Percentiles rank a stretch among this genome's conserved stretches.
phyloP scores from a whole-genome alignment of 1,140 invertebrate species.

The Drosophila obscura region DNA sequence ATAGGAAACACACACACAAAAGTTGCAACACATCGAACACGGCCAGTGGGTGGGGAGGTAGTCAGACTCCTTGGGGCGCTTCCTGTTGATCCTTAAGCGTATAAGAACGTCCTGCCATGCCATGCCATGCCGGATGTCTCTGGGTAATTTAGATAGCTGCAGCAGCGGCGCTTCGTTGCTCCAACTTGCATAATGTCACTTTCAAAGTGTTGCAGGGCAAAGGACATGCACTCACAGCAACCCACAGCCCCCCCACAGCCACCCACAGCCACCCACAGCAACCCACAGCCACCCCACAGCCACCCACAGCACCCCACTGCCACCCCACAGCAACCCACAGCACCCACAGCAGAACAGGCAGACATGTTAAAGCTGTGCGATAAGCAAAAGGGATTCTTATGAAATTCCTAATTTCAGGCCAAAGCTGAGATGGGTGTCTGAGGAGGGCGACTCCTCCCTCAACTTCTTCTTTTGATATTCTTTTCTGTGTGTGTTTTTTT shows the following conservation, averaged over 20 bases:
- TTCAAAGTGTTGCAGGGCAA: slow-evolving; percentile 57
- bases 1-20: slow-evolving; percentile 1
- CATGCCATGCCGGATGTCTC: slow-evolving; percentile 73
- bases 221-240: slow-evolving; percentile 11
- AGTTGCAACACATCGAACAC: slow-evolving; percentile 17
- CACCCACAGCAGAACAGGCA: slow-evolving; percentile 31
- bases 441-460: neutral
- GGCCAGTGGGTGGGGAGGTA: neutral
- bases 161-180: slow-evolving; percentile 53
- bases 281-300: no score
- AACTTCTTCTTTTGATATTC: slow-evolving; percentile 13
- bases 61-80: slow-evolving; percentile 57
- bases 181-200: slow-evolving; percentile 77
- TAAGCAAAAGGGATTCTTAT: slow-evolving; percentile 46
- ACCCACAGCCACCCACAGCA: slow-evolving; percentile 6
- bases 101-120: slow-evolving; percentile 46
- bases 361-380: slow-evolving; percentile 48
- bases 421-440: slow-evolving; percentile 16
- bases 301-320: slow-evolving; percentile 2
- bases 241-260: no score
- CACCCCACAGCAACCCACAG: no score
- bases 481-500: neutral
- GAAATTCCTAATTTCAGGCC: slow-evolving; percentile 34
- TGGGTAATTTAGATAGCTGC: slow-evolving; percentile 82
- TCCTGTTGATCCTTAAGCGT: slow-evolving; percentile 64